Evolutionary conservation across 2,888 invertebrate genomes (phyloP).

Genomic region (Tiliacea aurago): DNA sequence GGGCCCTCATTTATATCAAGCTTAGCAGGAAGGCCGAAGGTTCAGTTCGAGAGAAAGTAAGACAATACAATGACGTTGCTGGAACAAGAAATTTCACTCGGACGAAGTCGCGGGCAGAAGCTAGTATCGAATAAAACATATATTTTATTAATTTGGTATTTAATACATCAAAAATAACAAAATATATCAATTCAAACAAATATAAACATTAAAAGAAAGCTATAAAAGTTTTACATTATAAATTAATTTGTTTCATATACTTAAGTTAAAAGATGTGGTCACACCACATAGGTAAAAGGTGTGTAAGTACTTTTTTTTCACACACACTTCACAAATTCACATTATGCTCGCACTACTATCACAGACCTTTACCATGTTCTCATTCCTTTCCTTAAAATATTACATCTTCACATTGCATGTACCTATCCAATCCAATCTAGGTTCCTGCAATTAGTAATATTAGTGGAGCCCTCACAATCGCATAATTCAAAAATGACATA

Average conservation of each 20-base stretch:
- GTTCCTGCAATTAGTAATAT: slow-evolving; percentile 30
- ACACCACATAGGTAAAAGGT: slow-evolving; percentile 38
- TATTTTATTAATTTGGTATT: slow-evolving; percentile 18
- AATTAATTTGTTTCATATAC: slow-evolving; percentile 23
- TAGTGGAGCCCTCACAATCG: slow-evolving; percentile 46
- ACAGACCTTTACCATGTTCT: slow-evolving; percentile 54
- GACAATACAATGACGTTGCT: too few relatives aligned
- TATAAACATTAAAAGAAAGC: slow-evolving; percentile 13
- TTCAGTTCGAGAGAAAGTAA: too few relatives aligned
- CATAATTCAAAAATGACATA: not conserved
- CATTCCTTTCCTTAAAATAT: slow-evolving; percentile 21
- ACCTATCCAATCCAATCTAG: slow-evolving; percentile 16
- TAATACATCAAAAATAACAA: slow-evolving; percentile 50
- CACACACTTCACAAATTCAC: slow-evolving; percentile 1
- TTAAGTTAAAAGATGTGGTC: slow-evolving; percentile 43
- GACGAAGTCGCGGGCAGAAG: too few relatives aligned
- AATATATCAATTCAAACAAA: slow-evolving; percentile 35
- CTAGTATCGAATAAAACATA: slow-evolving; percentile 4
- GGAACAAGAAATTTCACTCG: too few relatives aligned
- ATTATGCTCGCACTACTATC: slow-evolving; percentile 56
- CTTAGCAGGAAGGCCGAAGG: too few relatives aligned
- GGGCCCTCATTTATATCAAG: too few relatives aligned
- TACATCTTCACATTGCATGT: slow-evolving; percentile 29
- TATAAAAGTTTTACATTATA: slow-evolving; percentile 19
- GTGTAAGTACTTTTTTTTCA: not conserved